Conservation (phyloP, 2,113 vertebrate genomes). For the Petrocephalus zakoni region DNA sequence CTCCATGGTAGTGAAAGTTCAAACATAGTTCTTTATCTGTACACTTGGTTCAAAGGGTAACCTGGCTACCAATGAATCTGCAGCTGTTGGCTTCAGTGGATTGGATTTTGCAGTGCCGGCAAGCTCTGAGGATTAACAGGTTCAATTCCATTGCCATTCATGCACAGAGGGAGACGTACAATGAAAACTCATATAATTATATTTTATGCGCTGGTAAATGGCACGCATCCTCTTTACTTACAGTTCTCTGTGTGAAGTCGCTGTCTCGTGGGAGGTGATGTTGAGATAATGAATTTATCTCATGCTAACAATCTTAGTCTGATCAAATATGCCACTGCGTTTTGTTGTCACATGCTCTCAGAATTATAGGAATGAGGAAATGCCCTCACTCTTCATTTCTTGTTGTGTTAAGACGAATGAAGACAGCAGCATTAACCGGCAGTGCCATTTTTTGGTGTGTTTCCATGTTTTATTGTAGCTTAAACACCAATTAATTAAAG, state of each 20-base stretch:
- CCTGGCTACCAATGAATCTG: slow-evolving; percentile 44
- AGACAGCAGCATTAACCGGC: neutral
- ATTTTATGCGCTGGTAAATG: neutral
- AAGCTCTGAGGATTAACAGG: slow-evolving; percentile 12
- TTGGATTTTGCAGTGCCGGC: slow-evolving; percentile 33
- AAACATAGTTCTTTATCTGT: slow-evolving; percentile 41
- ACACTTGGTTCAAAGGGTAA: slow-evolving; percentile 43
- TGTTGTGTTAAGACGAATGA: slow-evolving; percentile 15
- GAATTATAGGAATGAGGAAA: neutral
- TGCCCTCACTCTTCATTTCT: neutral
- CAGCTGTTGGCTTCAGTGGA: slow-evolving; percentile 53
- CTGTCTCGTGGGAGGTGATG: neutral
- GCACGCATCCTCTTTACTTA: neutral
- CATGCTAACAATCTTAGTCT: slow-evolving; percentile 3
- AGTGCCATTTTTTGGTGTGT: neutral
- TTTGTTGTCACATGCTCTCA: neutral
- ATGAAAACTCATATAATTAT: neutral
- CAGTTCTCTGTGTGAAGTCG: neutral
- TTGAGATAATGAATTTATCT: slow-evolving; percentile 2
- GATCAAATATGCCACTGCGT: slow-evolving; percentile 7
- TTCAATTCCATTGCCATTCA: neutral
- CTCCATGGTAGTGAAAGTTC: neutral
- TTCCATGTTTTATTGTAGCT: neutral
- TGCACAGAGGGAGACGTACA: neutral
- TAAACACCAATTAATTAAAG: neutral